phyloP scores from a whole-genome alignment of 2,113 vertebrate genomes.

The Climacteris rufus region DNA sequence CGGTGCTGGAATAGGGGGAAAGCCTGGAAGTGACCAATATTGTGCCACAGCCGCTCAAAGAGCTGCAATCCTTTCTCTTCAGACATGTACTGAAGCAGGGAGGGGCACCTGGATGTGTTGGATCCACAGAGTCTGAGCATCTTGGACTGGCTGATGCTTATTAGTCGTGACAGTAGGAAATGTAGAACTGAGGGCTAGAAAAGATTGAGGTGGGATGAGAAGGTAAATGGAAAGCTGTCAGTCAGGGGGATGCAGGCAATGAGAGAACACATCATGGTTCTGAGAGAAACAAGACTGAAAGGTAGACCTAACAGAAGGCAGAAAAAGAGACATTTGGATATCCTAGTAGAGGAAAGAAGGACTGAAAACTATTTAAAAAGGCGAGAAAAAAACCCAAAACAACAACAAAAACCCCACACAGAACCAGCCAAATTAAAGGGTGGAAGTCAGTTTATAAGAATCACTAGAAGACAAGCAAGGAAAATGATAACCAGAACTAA shows the following conservation, averaged over 20 bases:
- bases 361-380: background rate
- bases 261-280: background rate
- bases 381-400: too few species aligned
- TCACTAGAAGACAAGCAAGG: background rate
- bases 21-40: too few species aligned
- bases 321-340: background rate
- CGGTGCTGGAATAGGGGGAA: accelerated
- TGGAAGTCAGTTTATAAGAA: background rate
- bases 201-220: background rate
- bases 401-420: too few species aligned
- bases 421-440: background rate
- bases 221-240: background rate
- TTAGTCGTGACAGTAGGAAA: background rate
- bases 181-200: background rate
- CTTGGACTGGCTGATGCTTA: background rate
- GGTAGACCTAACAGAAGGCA: background rate
- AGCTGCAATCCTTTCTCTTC: background rate
- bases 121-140: background rate
- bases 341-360: background rate
- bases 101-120: background rate
- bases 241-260: background rate
- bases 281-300: background rate
- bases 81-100: background rate
- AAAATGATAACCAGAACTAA: background rate
- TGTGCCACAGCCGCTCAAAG: background rate